Percentiles rank a stretch among this genome's conserved stretches.
phyloP scores from a whole-genome alignment of 2,888 invertebrate species.

The Beris morrisii region DNA sequence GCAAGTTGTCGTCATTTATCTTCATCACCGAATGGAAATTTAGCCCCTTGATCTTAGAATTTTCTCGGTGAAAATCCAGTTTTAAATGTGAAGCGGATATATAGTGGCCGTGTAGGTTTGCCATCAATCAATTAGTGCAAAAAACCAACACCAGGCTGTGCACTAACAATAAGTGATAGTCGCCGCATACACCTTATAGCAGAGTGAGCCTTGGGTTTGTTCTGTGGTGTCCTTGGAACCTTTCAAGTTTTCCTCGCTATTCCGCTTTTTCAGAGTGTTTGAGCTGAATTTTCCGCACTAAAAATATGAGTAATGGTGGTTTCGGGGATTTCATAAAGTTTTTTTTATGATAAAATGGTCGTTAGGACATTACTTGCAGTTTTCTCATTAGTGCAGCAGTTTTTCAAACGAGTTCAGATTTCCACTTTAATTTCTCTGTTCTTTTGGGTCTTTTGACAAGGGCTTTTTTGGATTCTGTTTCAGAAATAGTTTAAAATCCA shows the following conservation, averaged over 20 bases:
- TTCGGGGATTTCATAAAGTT: neutral
- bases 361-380: slow-evolving; percentile 24
- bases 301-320: slow-evolving; percentile 14
- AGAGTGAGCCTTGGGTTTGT: no score
- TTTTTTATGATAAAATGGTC: slow-evolving; percentile 9
- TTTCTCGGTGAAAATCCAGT: slow-evolving; percentile 16
- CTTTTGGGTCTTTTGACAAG: no score
- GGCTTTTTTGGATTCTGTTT: no score
- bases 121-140: slow-evolving; percentile 30
- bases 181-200: neutral
- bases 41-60: slow-evolving; percentile 22
- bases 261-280: neutral
- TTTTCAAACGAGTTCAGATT: no score
- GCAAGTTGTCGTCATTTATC: slow-evolving; percentile 27
- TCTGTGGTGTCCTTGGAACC: no score
- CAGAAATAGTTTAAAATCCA: no score
- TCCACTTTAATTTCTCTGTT: no score
- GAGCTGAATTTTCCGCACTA: neutral
- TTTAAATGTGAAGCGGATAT: slow-evolving; percentile 14
- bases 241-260: no score
- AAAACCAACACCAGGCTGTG: slow-evolving; percentile 14
- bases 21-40: slow-evolving; percentile 27
- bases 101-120: slow-evolving; percentile 3
- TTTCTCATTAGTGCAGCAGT: slow-evolving; percentile 2
- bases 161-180: slow-evolving; percentile 25